Evolutionary conservation across 2,888 invertebrate species (phyloP).

Genomic region (Eupithecia abbreviata): DNA sequence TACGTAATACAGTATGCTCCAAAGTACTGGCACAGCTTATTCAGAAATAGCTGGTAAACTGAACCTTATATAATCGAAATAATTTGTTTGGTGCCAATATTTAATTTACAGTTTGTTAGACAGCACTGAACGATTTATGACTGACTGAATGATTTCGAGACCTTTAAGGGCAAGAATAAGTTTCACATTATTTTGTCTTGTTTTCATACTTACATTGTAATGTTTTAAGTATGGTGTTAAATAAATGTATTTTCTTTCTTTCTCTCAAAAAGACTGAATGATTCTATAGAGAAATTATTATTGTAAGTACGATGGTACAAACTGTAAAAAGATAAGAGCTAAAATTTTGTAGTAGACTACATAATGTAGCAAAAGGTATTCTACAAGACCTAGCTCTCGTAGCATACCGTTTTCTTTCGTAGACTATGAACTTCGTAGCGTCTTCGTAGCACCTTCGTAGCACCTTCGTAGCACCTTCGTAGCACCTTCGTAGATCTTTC

Average conservation of each 20-base stretch:
- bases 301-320: neutral
- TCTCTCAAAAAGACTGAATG: no score
- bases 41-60: constrained; percentile 8
- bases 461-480: neutral
- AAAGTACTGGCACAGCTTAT: constrained; percentile 52
- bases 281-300: neutral
- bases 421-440: neutral
- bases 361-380: neutral
- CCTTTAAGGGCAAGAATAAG: no score
- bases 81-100: neutral
- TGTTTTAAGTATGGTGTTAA: no score
- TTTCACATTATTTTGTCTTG: no score
- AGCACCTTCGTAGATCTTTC: neutral
- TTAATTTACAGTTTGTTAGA: neutral
- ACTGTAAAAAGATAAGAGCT: neutral
- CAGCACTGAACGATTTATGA: neutral
- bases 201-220: no score
- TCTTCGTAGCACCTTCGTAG: constrained; percentile 3
- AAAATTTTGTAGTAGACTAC: neutral
- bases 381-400: neutral
- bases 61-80: neutral
- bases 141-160: no score
- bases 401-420: neutral
- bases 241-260: no score
- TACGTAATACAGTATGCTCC: constrained; percentile 63